Evolutionary conservation across 2,113 vertebrate genomes (phyloP), one percentile per base, ranked within the genome.

Genomic region (Tetrax tetrax): DNA sequence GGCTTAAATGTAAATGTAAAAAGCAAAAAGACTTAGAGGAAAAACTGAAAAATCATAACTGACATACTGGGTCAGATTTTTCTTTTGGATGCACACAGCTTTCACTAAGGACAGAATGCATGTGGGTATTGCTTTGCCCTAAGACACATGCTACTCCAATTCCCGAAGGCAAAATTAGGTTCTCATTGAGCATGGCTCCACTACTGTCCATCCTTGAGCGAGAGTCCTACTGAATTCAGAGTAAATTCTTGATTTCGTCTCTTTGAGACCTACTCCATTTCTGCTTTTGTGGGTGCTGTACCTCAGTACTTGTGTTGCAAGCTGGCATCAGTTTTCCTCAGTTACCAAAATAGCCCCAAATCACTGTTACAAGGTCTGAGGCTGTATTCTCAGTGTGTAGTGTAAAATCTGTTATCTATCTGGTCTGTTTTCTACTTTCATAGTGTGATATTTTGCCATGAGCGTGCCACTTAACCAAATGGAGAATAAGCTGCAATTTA

Each of bases 31-130:
- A 64, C 48, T 84, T 64, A 48, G 35, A 87, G 15, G 60, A 81
- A 61, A 72, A 59, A 69, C 74, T 90, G 87, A 86, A 90, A 93
- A 91, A 89, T 91, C 16, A 0, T 35, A 84, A 59, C 54, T 93
- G 95, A 93, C 69, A 47, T 85, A 61, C 59, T 70, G 69, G 78
- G 78, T 91, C 66, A 90, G 45, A 91, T 90, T 91, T 89, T 94
- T 91, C 74, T 54, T 89, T 94, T 2, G 12, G 22, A 61, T 93
- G 82, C 82, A 54, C 48, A 70, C 41, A 83, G 63, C 78, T 91
- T 93, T 93, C 74, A 50, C 31, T 70, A 31, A 80, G 84, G 54
- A 69, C 37, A 29, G 72, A 87, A 53, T 0, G 2, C 1, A 1
- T 65, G 41, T 6, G 14, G 28, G 20, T 85, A 80, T 89, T 2